phyloP scores from a whole-genome alignment of 2,113 vertebrate species.

The Malurus elegans region DNA sequence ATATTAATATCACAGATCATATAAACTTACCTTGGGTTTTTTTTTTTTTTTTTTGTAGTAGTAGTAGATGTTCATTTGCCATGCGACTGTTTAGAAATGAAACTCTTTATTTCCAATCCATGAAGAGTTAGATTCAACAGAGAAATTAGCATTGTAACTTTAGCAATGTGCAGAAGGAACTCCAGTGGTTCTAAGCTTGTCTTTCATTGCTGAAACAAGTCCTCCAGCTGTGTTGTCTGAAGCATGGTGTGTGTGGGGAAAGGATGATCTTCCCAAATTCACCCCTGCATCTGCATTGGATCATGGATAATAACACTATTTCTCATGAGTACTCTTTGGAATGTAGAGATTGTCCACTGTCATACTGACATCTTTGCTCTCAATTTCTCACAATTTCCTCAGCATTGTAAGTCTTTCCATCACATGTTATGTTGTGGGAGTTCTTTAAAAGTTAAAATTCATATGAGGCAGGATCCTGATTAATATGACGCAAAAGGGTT shows the following conservation, averaged over 20 bases:
- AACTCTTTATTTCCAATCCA: not conserved
- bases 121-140: not conserved
- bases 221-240: not conserved
- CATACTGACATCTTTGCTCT: not conserved
- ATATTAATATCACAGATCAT: not conserved
- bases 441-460: not conserved
- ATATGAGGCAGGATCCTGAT: not conserved
- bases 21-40: not conserved
- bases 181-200: not conserved
- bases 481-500: not conserved
- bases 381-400: not conserved
- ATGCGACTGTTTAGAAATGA: not conserved
- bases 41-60: not conserved
- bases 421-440: accelerated
- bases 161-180: not conserved
- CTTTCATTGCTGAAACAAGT: not conserved
- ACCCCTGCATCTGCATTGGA: not conserved
- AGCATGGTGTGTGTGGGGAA: not conserved
- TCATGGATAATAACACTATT: not conserved
- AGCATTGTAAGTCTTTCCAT: not conserved
- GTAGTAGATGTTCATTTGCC: not conserved
- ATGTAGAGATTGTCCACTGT: not conserved
- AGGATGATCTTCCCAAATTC: not conserved
- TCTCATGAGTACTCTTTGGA: not conserved
- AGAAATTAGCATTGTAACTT: not conserved